Evolutionary conservation across 2,888 invertebrate species (phyloP).

Genomic region (Leptopterna dolabrata): DNA sequence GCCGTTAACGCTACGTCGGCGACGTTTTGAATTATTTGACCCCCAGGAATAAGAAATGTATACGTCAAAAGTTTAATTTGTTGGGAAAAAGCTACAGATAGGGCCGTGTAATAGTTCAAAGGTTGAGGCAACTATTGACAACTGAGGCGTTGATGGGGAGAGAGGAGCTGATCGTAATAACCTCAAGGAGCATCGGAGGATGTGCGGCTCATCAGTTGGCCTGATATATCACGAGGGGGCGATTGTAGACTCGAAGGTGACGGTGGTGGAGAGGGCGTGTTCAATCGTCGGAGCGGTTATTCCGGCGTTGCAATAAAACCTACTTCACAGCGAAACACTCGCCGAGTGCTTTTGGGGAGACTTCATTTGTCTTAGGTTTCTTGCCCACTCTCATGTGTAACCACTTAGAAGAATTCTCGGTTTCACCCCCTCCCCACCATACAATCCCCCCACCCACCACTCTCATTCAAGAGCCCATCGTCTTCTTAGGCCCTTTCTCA

Average conservation of each 20-base stretch:
- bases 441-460: no score
- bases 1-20: no score
- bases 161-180: not conserved
- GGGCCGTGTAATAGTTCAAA: not conserved
- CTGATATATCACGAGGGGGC: not conserved
- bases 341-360: not conserved
- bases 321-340: not conserved
- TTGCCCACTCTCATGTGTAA: slow-evolving; percentile 2
- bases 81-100: no score
- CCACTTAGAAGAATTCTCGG: slow-evolving; percentile 7
- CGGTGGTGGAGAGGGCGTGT: not conserved
- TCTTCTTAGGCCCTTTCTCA: no score
- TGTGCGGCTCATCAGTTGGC: not conserved
- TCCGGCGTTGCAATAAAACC: slow-evolving; percentile 7
- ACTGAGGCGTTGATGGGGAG: not conserved
- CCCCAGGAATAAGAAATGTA: no score
- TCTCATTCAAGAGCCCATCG: no score
- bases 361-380: slow-evolving; percentile 7
- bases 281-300: not conserved
- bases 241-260: not conserved
- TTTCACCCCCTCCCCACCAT: not conserved
- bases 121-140: not conserved
- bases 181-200: not conserved
- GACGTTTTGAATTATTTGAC: no score
- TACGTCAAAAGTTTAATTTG: no score